These are phyloP conservation scores for Spatulosminthurus flaviceps DNA, from an alignment of 2,888 invertebrate species.

Conservation along the genomic window DNA sequence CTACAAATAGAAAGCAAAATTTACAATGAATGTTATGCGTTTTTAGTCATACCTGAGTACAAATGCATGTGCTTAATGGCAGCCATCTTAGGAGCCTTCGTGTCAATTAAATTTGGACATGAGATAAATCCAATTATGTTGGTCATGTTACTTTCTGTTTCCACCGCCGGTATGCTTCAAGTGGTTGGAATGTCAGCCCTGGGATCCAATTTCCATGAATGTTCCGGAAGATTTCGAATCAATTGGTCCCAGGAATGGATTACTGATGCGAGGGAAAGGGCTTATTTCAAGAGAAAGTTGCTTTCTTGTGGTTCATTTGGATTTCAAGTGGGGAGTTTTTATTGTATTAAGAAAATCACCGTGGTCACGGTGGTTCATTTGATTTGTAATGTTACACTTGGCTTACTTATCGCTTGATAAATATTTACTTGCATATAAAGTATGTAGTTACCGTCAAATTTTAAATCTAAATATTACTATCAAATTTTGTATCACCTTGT, in stretches of 20 bases:
- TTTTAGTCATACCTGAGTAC: background rate
- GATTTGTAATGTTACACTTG: background rate
- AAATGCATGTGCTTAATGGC: background rate
- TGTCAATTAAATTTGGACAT: background rate
- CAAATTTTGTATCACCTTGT: no score
- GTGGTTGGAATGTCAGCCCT: background rate
- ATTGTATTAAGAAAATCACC: background rate
- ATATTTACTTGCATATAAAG: background rate
- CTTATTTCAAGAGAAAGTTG: background rate
- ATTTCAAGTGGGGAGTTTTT: slow-evolving; percentile 1
- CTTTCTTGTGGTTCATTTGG: background rate
- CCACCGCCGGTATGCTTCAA: background rate
- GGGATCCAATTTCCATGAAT: background rate
- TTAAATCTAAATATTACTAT: no score
- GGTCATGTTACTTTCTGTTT: background rate
- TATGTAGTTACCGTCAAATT: slow-evolving; percentile 19
- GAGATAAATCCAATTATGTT: background rate
- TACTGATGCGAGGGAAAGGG: background rate
- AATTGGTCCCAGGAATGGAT: background rate
- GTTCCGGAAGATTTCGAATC: background rate
- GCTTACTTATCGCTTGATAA: background rate
- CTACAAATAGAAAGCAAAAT: background rate
- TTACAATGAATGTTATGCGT: background rate
- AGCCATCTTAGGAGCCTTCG: background rate
- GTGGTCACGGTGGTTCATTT: background rate